Base-by-base conservation (phyloP, 2,113 vertebrate genomes). In the Dipodomys ordii region DNA sequence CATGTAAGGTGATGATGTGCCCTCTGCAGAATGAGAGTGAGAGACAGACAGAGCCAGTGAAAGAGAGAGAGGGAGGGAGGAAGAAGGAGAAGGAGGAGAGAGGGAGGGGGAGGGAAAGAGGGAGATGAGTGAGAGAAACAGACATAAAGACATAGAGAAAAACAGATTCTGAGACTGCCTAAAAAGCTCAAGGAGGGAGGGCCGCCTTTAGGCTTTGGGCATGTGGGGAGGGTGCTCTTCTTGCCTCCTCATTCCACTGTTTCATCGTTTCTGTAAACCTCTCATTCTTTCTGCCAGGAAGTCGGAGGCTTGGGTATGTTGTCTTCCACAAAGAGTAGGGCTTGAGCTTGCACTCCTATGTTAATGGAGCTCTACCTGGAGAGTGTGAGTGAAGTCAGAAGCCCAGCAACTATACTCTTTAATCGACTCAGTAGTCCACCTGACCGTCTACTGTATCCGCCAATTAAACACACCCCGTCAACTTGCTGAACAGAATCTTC, bases 251-350 rank as follows among this genome's bases (percentile, higher is more conserved):
- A 6, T 81, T 46, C 81, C 16, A 64, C 4, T 32, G 39, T 78
- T 90, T 68, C 62, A 65, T 67, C n/a, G 28, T 74, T 87, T 85
- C 67, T 77, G 69, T 10, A 87, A 84, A 93, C 62, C 4, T 46
- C 72, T 3, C 13, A 3, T 65, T 90, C 68, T 83, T 90, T 28
- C 19, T 67, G 57, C 12, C 30, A 44, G 3, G 35, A 83, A 10
- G 19, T 64, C 62, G 22, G 53, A 13, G 53, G 53, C 53, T 57
- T 57, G 16, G 53, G 53, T 13, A 57, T 57, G 13, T 57, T 57
- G 53, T 16, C 53, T 57, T 57, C 16, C 16, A 57, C 15, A 53
- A 53, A 13, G 49, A 53, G 12, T 13, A 53, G 39, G 1, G 27
- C 68, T 74, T 81, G 30, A 71, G 11, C 12, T 5, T 4, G 4